Percentiles rank a stretch among this genome's conserved stretches.
phyloP scores from a whole-genome alignment of 2,797 vertebrate species.

The Lepidocolaptes lacrymiger region DNA sequence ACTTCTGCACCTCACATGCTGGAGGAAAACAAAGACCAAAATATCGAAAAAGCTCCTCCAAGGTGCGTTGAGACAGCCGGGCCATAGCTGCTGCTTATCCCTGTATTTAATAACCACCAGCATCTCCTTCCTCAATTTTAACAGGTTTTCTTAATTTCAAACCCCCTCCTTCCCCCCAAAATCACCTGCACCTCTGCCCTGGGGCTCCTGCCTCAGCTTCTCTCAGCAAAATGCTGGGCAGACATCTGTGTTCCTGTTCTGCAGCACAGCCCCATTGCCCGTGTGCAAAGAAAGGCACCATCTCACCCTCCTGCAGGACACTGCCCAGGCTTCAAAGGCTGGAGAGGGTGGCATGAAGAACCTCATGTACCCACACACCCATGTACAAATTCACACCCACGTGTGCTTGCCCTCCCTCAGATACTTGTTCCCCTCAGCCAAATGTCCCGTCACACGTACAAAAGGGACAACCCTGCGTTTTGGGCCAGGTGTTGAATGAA shows the following conservation, averaged over 20 bases:
- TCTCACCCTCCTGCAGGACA: not conserved
- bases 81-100: not conserved
- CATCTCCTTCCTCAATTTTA: not conserved
- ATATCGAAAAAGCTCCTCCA: not conserved
- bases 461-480: not conserved
- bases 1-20: not conserved
- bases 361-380: not conserved
- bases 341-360: not conserved
- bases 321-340: not conserved
- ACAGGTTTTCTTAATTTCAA: fast-evolving
- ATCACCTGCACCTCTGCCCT: not conserved
- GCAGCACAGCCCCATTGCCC: fast-evolving
- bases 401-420: not conserved
- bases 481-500: not conserved
- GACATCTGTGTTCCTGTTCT: no score
- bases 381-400: not conserved
- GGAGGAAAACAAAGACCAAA: not conserved
- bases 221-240: not conserved
- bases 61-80: not conserved
- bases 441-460: fast-evolving
- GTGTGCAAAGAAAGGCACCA: fast-evolving
- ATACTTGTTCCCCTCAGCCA: not conserved
- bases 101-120: not conserved
- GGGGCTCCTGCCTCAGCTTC: not conserved
- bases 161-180: not conserved